Base-by-base conservation (phyloP, 2,797 vertebrate genomes). In the Zalophus californianus region DNA sequence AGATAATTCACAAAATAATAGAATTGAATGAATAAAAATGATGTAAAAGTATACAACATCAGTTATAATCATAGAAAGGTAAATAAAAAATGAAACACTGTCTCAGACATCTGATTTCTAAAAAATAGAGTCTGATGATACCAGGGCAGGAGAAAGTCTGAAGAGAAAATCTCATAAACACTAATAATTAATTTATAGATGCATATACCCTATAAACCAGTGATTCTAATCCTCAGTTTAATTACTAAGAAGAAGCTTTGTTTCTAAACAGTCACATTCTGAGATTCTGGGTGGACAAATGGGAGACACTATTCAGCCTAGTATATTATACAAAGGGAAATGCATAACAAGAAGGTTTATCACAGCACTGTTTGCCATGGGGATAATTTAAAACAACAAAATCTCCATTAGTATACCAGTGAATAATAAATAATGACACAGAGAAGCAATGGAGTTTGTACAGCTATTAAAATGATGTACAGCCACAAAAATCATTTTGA, bases 1-100 rank as follows among this genome's bases (percentile, higher is more conserved):
- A 70, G 25, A 79, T 64, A 60, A 86, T 75, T 82, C 18, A 88
- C 25, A 52, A 48, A 86, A 64, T 21, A 83, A 77, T n/a, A 66
- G 1, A 96, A 44, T 5, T 89, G 16, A 80, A 23, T 62, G 15
- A 79, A 66, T 87, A 18, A 86, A 85, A 75, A 86, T 73, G 23
- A 75, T 56, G 3, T 64, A 14, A 90, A 86, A 15, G 1, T 77
- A 21, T 0, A 66, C 3, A 70, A 52, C 6, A 48, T 78, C 15
- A 52, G 29, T 79, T 75, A 68, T 41, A 88, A 56, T 91, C 23
- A 62, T 16, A 62, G 12, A 44, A 56, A 66, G 16, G 12, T 68
- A 7, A 93, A 41, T 73, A 23, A 29, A 78, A 13, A 94, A 48
- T 60, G 25, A 89, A 25, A 96, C 68, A 32, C 8, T 62, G 0